Base-by-base conservation (phyloP, 2,797 vertebrate species). In the Labeo calbasu region DNA sequence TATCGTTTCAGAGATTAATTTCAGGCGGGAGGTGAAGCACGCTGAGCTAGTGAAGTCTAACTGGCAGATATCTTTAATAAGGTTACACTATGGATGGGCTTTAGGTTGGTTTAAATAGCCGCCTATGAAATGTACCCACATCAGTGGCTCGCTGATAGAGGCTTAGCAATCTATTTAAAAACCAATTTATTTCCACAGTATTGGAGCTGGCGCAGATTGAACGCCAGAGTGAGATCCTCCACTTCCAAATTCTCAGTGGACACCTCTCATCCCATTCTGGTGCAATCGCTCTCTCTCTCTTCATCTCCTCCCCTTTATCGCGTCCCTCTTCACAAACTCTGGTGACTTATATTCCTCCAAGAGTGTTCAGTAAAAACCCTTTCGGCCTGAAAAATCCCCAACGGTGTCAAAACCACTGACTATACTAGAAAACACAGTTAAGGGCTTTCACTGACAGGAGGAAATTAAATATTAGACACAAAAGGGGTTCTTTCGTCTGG, bases 91-190 rank as follows among this genome's bases (percentile, higher is more conserved):
- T 91, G 87, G 86, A 92, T 92, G 91, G 86, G 70, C 53, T 88
- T 65, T 68, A 87, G 87, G 88, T 88, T 92, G 88, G 89, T 94
- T 93, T 92, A 92, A 94, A 93, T 91, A 91, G 91, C 87, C 71
- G 89, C 76, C 90, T 89, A 92, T 92, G 92, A 93, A 93, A 93
- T 89, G 90, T 92, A 91, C 93, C 91, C 93, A 94, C 90, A 93
- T 92, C 92, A 91, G 86, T 89, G 90, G 88, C 89, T 92, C 88
- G 85, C 86, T 91, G 92, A 93, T 91, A 89, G 88, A 89, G 91
- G 89, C 92, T 91, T 92, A 93, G 92, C 92, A 93, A 92, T 95
- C 92, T 93, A 93, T 94, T 94, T 94, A 93, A 94, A 94, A 94
- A 93, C 89, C 92, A 93, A 94, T 94, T 93, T 94, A 93, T 94